Evolutionary conservation across 1,140 invertebrate genomes (phyloP).

Genomic region (Subanguina moxae): DNA sequence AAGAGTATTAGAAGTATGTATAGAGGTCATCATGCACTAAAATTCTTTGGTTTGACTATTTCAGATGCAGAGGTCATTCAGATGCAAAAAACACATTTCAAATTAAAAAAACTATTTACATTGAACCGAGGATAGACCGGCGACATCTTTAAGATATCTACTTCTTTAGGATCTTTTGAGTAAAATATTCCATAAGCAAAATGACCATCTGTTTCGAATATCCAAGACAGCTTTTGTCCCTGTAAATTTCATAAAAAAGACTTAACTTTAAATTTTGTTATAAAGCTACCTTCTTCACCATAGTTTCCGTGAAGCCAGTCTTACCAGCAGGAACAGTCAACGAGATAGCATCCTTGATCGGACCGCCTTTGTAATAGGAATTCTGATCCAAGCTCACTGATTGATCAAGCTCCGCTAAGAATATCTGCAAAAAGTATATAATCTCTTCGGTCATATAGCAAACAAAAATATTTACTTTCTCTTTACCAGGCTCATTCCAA

Average conservation of each 20-base stretch:
- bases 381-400: conserved; percentile 39
- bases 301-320: conserved; percentile 31
- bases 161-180: conserved; percentile 26
- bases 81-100: conserved; percentile 21
- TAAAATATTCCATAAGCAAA: conserved; percentile 55
- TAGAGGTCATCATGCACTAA: background rate
- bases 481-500: conserved; percentile 49
- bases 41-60: background rate
- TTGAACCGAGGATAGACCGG: conserved; percentile 53
- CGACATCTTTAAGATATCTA: conserved; percentile 22
- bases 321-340: conserved; percentile 48
- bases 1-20: background rate
- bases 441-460: background rate
- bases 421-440: conserved; percentile 21
- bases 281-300: conserved; percentile 28
- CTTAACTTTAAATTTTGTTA: conserved; percentile 1
- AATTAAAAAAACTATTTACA: conserved; percentile 24
- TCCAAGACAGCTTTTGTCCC: conserved; percentile 50
- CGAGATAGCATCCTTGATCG: conserved; percentile 16
- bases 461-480: conserved; percentile 16
- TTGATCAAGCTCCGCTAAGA: conserved; percentile 43
- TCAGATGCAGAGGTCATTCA: background rate
- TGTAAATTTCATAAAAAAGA: conserved; percentile 31
- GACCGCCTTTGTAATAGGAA: conserved; percentile 44
- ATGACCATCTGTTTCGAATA: conserved; percentile 53